Percentiles rank a stretch among this genome's conserved stretches.
phyloP scores from a whole-genome alignment of 1,140 invertebrate species.

The Drosophila parvula region DNA sequence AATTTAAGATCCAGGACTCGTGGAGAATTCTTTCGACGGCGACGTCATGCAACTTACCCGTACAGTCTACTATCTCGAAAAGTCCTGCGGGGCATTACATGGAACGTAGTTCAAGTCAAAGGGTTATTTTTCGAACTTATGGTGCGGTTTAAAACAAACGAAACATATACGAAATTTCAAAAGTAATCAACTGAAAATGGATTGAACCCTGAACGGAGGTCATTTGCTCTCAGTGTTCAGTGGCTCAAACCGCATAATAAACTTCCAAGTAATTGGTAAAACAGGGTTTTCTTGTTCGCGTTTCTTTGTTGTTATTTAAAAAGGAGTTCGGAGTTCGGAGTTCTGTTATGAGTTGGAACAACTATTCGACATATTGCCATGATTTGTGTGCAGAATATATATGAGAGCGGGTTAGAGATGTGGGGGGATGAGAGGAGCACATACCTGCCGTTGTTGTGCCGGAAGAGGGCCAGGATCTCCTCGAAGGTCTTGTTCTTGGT shows the following conservation, averaged over 20 bases:
- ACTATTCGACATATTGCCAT: conserved; percentile 67
- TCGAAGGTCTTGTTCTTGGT: conserved; percentile 99
- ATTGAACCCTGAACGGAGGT: conserved; percentile 15
- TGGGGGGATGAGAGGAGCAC: conserved; percentile 58
- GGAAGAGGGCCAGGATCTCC: conserved; percentile 96
- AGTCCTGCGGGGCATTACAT: conserved; percentile 85
- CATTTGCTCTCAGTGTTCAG: conserved; percentile 7
- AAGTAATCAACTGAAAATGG: conserved; percentile 18
- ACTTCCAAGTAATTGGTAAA: conserved; percentile 68
- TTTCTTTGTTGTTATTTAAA: conserved; percentile 8
- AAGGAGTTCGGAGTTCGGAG: conserved; percentile 13
- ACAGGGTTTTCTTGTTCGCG: conserved; percentile 18
- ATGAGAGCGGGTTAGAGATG: conserved; percentile 12
- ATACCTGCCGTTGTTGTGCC: conserved; percentile 93
- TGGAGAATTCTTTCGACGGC: conserved; percentile 34
- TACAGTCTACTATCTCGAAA: conserved; percentile 90
- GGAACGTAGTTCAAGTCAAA: conserved; percentile 54
- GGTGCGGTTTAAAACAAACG: conserved; percentile 22
- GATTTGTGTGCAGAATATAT: conserved; percentile 60
- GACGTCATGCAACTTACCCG: conserved; percentile 87
- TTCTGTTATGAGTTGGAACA: conserved; percentile 18
- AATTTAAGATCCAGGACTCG: conserved; percentile 44
- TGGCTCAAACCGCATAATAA: conserved; percentile 70
- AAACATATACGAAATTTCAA: conserved; percentile 32
- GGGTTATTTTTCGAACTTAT: conserved; percentile 42